These are phyloP conservation scores for Tinea semifulvella DNA, from an alignment of 2,888 invertebrate species.

Conservation along the genomic window DNA sequence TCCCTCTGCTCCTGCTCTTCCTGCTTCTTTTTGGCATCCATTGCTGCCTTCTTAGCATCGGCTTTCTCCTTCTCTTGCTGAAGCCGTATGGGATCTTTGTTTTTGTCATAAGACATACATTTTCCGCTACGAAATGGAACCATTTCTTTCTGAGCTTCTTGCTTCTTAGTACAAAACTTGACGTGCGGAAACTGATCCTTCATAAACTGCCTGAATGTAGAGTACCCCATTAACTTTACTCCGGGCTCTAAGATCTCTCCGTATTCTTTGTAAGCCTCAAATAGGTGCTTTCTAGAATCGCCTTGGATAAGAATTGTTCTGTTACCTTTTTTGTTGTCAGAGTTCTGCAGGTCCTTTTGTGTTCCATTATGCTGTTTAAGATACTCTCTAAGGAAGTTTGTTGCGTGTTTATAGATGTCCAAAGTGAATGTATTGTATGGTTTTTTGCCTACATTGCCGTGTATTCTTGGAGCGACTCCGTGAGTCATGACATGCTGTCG, in stretches of 20 bases:
- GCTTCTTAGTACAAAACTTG: slow-evolving; percentile 73
- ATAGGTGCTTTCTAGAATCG: slow-evolving; percentile 73
- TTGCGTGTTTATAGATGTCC: slow-evolving; percentile 81
- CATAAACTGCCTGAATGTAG: slow-evolving; percentile 82
- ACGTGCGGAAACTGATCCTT: slow-evolving; percentile 83
- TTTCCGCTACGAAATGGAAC: slow-evolving; percentile 64
- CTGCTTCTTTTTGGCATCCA: slow-evolving; percentile 61
- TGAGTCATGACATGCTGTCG: slow-evolving; percentile 82
- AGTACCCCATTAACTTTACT: slow-evolving; percentile 81
- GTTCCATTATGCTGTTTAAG: slow-evolving; percentile 72
- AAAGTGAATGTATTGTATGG: slow-evolving; percentile 83
- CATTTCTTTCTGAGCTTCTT: slow-evolving; percentile 55
- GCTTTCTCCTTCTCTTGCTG: slow-evolving; percentile 60
- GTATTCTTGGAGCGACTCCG: slow-evolving; percentile 79
- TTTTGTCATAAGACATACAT: slow-evolving; percentile 62
- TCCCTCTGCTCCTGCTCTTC: slow-evolving; percentile 55
- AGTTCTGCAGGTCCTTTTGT: slow-evolving; percentile 57
- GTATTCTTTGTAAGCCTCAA: slow-evolving; percentile 78
- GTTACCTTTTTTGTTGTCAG: slow-evolving; percentile 55
- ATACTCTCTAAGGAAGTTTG: slow-evolving; percentile 78
- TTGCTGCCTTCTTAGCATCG: slow-evolving; percentile 59
- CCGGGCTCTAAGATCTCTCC: slow-evolving; percentile 75
- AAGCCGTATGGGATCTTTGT: slow-evolving; percentile 57
- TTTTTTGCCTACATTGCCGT: slow-evolving; percentile 82
- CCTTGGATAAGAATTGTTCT: slow-evolving; percentile 62